A percentile compares a stretch with the other conserved stretches of the same genome.
These are phyloP conservation scores for Apostichopus parvimensis DNA, from an alignment of 35 echinoderm and acorn worm species.

Conservation along the genomic window DNA sequence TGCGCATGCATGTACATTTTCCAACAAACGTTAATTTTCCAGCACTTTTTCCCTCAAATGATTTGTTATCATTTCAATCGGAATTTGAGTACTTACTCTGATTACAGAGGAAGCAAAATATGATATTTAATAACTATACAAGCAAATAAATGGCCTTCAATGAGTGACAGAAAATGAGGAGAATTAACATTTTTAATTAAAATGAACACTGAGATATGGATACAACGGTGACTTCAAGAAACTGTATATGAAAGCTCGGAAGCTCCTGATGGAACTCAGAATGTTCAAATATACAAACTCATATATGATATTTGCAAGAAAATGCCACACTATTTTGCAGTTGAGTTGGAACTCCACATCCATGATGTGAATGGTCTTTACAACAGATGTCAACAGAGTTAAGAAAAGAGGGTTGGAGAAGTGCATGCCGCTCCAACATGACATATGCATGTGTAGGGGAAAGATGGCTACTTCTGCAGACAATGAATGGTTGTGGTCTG, in stretches of 20 bases:
- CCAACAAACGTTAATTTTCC: no score
- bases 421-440: background rate
- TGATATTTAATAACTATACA: no score
- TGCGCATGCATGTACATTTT: no score
- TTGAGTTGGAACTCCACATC: conserved; percentile 29
- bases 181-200: no score
- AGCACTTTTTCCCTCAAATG: no score
- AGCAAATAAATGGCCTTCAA: no score
- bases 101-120: no score
- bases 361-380: conserved; percentile 10
- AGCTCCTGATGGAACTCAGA: background rate
- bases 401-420: background rate
- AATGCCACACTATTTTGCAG: conserved; percentile 13
- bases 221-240: background rate
- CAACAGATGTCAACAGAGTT: conserved; percentile 16
- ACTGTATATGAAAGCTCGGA: conserved; percentile 14
- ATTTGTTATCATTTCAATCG: no score
- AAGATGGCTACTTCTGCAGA: conserved; percentile 23
- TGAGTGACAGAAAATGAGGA: no score
- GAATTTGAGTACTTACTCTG: no score
- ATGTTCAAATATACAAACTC: background rate
- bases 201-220: background rate
- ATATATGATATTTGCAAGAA: background rate
- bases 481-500: conserved; percentile 11
- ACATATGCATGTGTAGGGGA: conserved; percentile 7